phyloP scores from a whole-genome alignment of 2,113 vertebrate genomes.

The Etia nguti region DNA sequence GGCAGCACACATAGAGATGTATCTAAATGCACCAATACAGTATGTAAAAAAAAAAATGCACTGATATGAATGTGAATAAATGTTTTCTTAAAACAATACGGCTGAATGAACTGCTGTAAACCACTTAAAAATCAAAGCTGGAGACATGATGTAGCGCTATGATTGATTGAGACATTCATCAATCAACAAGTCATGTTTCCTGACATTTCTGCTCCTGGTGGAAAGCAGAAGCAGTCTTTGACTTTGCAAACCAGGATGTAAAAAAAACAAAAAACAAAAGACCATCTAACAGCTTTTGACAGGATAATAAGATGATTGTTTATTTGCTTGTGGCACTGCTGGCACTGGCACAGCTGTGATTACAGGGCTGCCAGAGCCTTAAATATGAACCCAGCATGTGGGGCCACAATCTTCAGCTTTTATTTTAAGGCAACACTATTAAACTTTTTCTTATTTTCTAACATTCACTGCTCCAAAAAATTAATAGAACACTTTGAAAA shows the following conservation, averaged over 20 bases:
- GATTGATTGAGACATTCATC: background rate
- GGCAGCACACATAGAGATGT: conserved; percentile 8
- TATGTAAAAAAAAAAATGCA: conserved; percentile 67
- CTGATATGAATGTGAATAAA: conserved; percentile 78
- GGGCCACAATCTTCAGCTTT: background rate
- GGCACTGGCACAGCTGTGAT: background rate
- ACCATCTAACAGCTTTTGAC: background rate
- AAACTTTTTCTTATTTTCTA: background rate
- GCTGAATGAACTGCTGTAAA: background rate
- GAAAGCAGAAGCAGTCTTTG: background rate
- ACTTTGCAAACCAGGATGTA: background rate
- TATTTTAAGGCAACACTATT: background rate
- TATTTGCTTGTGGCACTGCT: background rate
- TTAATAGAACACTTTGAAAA: background rate
- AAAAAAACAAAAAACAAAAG: fast-evolving
- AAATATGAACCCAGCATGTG: background rate
- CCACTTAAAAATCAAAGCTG: background rate
- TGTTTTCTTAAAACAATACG: conserved; percentile 69
- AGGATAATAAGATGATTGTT: background rate
- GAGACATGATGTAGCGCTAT: background rate
- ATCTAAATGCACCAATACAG: conserved; percentile 40
- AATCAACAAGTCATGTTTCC: background rate
- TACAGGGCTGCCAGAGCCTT: background rate
- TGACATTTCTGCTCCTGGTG: background rate
- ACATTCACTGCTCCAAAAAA: background rate